A percentile compares a stretch with the other conserved stretches of the same genome.
Evolutionary conservation across 2,888 invertebrate genomes (phyloP).

Genomic region (Agonopterix arenella): DNA sequence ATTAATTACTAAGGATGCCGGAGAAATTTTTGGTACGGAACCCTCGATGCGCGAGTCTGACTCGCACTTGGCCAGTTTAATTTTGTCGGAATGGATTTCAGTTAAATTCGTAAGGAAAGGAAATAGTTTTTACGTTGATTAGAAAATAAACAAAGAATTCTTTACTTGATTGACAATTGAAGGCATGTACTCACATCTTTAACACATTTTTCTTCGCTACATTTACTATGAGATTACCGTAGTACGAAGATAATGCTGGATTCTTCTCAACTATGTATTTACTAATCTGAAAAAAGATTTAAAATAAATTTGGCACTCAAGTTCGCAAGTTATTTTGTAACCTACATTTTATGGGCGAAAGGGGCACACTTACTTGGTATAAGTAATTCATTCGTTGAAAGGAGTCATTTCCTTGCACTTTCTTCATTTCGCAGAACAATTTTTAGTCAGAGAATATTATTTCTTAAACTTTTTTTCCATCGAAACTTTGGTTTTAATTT

Average conservation of each 20-base stretch:
- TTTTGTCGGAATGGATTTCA: too few species aligned
- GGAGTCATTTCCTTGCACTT: constrained; percentile 80
- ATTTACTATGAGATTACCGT: constrained; percentile 70
- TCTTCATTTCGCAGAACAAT: constrained; percentile 49
- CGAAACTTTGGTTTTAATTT: too few species aligned
- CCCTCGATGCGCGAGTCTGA: too few species aligned
- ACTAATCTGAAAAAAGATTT: constrained; percentile 60
- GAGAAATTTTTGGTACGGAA: too few species aligned
- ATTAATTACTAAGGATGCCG: too few species aligned
- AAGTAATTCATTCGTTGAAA: constrained; percentile 83
- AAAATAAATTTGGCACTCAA: neutral
- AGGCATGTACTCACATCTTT: constrained; percentile 64
- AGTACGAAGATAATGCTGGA: constrained; percentile 69
- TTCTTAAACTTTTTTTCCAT: too few species aligned
- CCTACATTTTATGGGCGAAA: neutral
- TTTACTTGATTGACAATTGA: too few species aligned
- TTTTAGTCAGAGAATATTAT: constrained; percentile 3
- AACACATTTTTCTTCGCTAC: constrained; percentile 79
- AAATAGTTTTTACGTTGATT: too few species aligned
- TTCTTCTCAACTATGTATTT: constrained; percentile 53
- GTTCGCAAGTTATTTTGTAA: neutral
- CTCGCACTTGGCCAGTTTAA: too few species aligned
- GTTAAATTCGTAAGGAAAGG: too few species aligned
- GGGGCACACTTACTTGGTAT: constrained; percentile 74
- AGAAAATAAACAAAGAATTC: too few species aligned